Base-by-base conservation (phyloP, 2,113 vertebrate species). In the Malurus alboscapulatus region DNA sequence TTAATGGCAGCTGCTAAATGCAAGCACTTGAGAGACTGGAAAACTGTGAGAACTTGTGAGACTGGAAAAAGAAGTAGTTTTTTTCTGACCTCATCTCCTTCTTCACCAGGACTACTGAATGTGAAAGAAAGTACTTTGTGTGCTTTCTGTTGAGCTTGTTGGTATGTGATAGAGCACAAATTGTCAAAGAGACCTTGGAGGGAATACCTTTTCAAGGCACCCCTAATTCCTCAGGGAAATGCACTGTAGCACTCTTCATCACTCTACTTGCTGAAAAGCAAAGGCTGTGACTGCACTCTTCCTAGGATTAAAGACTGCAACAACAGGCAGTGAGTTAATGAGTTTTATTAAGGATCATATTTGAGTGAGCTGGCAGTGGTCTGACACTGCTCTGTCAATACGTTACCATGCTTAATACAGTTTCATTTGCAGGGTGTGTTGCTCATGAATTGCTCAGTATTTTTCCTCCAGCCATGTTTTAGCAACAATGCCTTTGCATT, bases 391-490 rank as follows among this genome's bases (percentile, higher is more conserved):
- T 54, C 16, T 17, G 51, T 53, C 27, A 53, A 17, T 53, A 91
- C 27, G 47, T 20, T 53, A 81, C 45, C 40, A 13, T 9, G 54
- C 58, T 51, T 32, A 10, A 58, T n/a, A 61, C 7, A 66, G 68
- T 88, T 62, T 75, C 67, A 82, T 62, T 62, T 75, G 40, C 17
- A 88, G 18, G 40, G 48, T 87, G 54, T 76, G 72, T 17, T 72
- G 14, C 73, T 58, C 17, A 45, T 73, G 55, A 71, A 67, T 17
- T 76, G 12, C 72, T 58, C 18, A 26, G 14, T 69, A 32, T 50
- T 91, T 80, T 92, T 51, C 53, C 69, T 77, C 40, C 40, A 59
- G 62, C 26, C 7, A 7, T 69, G 78, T 77, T 93, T 90, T 67
- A 79, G 34, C 48, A 79, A 45, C 36, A n/a, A 9, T 76, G 51